Evolutionary conservation across 2,888 invertebrate genomes (phyloP), one percentile per base, ranked within the genome.

Genomic region (Geophilus truncorum): DNA sequence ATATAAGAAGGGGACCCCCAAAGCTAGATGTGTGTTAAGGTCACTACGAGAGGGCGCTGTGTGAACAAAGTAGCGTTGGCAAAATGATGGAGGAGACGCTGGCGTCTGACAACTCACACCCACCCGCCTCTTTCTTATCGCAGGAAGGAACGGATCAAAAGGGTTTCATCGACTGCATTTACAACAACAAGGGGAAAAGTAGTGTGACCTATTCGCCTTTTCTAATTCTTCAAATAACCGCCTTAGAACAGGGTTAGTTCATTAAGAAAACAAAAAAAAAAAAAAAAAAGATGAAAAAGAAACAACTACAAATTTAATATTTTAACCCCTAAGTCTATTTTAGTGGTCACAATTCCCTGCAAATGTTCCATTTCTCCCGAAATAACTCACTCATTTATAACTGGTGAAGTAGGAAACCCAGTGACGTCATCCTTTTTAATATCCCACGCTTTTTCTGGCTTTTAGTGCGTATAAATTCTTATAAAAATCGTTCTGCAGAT

Each of bases 111-210:
- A 70, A 70, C 70, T 70, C 23, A 25, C 28, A 70, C 70, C 70
- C 70, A 70, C 70, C 25, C 25, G 28, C 25, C 70, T 70, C 28
- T 28, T 70, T 28, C 70, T 70, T 70, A 70, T 70, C 70, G 25
- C 70, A 70, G 70, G 25, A 70, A 70, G 70, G n/a, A 23, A 28
- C 70, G 70, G 70, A 70, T 70, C 70, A 70, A 70, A 70, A 70
- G 70, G 70, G 70, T 70, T 70, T 70, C 70, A 28, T 70, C 70
- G 70, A 70, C 70, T 70, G 28, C 28, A 70, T 70, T 70, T 70
- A 70, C 70, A 70, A 70, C 25, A 70, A 70, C 10, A 51, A n/a
- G 18, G 7, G 51, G 21, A 25, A 70, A 70, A 70, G 10, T 70
- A 70, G 25, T n/a, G 25, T 25, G 70, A 28, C 25, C 70, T 70